Base-by-base conservation (phyloP, 2,797 vertebrate genomes). In the Champsocephalus esox region DNA sequence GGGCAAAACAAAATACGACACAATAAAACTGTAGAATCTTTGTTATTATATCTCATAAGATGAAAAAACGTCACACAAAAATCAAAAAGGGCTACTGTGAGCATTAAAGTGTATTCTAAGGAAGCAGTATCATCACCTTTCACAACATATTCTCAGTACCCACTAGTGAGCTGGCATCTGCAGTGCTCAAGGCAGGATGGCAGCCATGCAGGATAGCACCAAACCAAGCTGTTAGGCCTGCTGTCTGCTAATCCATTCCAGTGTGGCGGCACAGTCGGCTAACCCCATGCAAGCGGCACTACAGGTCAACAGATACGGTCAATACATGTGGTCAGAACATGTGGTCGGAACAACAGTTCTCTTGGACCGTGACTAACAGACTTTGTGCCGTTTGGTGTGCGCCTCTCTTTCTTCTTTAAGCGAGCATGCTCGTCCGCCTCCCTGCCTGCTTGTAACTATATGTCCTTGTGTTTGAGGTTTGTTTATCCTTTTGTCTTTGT, bases 141-240 rank as follows among this genome's bases (percentile, higher is more conserved):
- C 85, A 52, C 61, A 76, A 82, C 84, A 76, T 87, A 81, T 89
- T 82, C 81, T 38, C 87, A 79, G 72, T 66, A 75, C 89, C 89
- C 84, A 89, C 92, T 87, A 93, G 89, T 73, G 91, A 89, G 88
- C 86, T 67, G 92, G 92, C 95, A 95, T 94, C 94, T 95, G 95
- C 85, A 89, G 81, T 57, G 94, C 95, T 94, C 86, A 85, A 90
- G 94, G 95, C 93, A 81, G 92, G 91, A 94, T 91, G 93, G 93
- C 89, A 92, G 70, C 85, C 89, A 78, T 73, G 90, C 88, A 89
- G 92, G 91, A 73, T 59, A 83, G 91, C 88, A 86, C 83, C 85
- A 63, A 85, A 85, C 78, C 93, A 93, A 93, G 93, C 94, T 95
- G 94, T 94, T 80, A 63, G 86, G 71, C 95, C 94, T 93, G 94